phyloP scores from a whole-genome alignment of 2,797 vertebrate species.

The Linurgus olivaceus region DNA sequence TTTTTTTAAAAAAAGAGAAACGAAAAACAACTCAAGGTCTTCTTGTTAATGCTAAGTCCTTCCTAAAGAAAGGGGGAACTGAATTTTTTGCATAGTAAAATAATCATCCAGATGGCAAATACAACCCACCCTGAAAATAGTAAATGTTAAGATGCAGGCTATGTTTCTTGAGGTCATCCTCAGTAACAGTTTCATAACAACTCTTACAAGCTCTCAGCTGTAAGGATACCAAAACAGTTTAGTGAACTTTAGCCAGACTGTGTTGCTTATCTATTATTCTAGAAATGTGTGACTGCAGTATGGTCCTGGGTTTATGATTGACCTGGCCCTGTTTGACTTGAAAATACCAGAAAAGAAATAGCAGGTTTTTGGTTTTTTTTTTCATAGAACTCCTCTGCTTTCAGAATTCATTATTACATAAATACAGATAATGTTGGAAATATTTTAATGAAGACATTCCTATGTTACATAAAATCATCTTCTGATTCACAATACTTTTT shows the following conservation, averaged over 20 bases:
- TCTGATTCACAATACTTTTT: neutral
- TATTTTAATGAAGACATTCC: neutral
- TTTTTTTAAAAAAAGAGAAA: neutral
- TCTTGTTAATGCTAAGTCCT: neutral
- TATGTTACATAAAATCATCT: neutral
- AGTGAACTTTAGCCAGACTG: conserved; percentile 1
- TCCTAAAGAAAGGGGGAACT: neutral
- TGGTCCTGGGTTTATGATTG: conserved; percentile 2
- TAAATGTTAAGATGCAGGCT: neutral
- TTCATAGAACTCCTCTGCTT: neutral
- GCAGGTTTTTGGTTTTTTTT: neutral
- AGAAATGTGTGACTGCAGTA: conserved; percentile 7
- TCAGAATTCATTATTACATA: neutral
- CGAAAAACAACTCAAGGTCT: neutral
- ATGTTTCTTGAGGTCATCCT: neutral
- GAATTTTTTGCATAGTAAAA: conserved; percentile 14
- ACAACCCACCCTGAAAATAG: neutral
- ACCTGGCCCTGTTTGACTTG: neutral
- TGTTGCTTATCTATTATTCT: neutral
- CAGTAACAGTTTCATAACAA: neutral
- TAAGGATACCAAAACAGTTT: neutral
- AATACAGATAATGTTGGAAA: neutral
- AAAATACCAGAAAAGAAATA: conserved; percentile 12
- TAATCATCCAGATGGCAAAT: conserved; percentile 24
- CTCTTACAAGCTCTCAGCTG: neutral